Base-by-base conservation (phyloP, 2,888 invertebrate genomes). In the Eupithecia subumbrata region DNA sequence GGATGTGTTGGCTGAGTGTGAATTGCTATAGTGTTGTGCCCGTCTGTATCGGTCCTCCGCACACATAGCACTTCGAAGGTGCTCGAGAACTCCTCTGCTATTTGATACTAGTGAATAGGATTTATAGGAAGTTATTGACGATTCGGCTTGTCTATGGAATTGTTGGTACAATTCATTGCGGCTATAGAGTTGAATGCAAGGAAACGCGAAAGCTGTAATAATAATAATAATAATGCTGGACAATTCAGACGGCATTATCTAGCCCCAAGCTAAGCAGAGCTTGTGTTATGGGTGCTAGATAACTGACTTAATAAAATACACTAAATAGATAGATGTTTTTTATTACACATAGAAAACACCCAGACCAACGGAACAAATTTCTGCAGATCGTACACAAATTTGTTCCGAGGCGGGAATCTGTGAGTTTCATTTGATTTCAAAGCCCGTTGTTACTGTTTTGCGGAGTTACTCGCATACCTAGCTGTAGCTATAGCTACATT, bases 91-190 rank as follows among this genome's bases (percentile, higher is more conserved):
- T 60, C 56, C 56, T 25, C 1, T 25, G 60, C 60, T 60, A 60
- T 25, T 30, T 67, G 9, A 52, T 43, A 56, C 52, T 14, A 22
- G 12, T 56, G 56, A 22, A 56, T 43, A 69, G 52, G 64, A 74
- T 76, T 72, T 71, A 76, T 76, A 64, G 72, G 66, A 69, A 69
- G 52, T 56, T 68, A 69, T 43, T 52, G 71, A 63, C 69, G 2
- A 56, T 75, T 70, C 43, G 72, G 34, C 69, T 60, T 69, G 69
- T 67, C 72, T 69, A 73, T 68, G 66, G 48, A 22, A 73, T 73
- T 68, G 60, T 71, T 73, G 70, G 60, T 34, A 12, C 60, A 60
- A 68, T 34, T 22, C 60, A 34, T 48, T 37, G 63, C 68, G 63
- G 67, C 25, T 60, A 60, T 60, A 14, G 18, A 18, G 25, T 60